A percentile compares a stretch with the other conserved stretches of the same genome.
Evolutionary conservation across 2,888 invertebrate species (phyloP).

Genomic region (Eledona agricola): DNA sequence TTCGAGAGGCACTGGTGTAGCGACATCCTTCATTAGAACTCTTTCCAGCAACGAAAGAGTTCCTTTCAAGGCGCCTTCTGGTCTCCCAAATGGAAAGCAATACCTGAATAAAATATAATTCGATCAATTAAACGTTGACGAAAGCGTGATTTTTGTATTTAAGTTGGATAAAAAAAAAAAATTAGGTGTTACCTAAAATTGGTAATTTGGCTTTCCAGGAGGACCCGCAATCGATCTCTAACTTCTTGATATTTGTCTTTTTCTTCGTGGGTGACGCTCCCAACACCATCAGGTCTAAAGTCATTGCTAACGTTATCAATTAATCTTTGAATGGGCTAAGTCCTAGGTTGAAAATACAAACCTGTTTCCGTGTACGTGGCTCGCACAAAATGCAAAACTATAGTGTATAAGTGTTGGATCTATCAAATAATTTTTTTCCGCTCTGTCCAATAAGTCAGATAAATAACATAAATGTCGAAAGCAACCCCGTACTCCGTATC

Average conservation of each 20-base stretch:
- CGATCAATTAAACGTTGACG: too few relatives aligned
- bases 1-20: conserved; percentile 94
- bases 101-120: too few relatives aligned
- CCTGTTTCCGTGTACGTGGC: conserved; percentile 99
- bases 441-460: conserved; percentile 92
- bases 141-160: too few relatives aligned
- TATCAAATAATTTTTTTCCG: conserved; percentile 91
- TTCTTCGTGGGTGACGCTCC: conserved; percentile 97
- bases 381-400: conserved; percentile 99
- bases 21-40: conserved; percentile 98
- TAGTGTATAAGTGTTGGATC: conserved; percentile 99
- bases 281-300: conserved; percentile 95
- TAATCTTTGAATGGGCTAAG: conserved; percentile 50
- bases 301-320: conserved; percentile 63
- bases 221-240: conserved; percentile 90
- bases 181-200: conserved; percentile 91
- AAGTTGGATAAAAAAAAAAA: too few relatives aligned
- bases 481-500: conserved; percentile 97
- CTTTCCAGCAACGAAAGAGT: conserved; percentile 95
- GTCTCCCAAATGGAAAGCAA: conserved; percentile 98
- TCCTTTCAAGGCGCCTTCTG: conserved; percentile 97
- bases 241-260: conserved; percentile 98
- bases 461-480: conserved; percentile 96
- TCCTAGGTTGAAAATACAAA: conserved; percentile 63
- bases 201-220: conserved; percentile 97